These are phyloP conservation scores for Microdon myrmicae DNA, from an alignment of 2,888 invertebrate genomes.

Conservation along the genomic window DNA sequence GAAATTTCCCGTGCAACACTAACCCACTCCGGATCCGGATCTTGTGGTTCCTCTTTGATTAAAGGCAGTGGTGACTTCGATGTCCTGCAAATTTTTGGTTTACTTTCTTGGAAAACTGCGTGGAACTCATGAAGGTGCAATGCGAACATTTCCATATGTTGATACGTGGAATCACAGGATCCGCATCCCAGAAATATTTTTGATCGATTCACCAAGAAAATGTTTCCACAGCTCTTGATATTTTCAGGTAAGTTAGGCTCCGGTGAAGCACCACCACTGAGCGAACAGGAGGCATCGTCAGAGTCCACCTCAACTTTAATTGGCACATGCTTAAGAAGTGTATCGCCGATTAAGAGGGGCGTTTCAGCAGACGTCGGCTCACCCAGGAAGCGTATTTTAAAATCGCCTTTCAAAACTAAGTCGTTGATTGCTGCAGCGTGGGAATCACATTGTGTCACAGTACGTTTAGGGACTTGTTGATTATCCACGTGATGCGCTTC, in stretches of 20 bases:
- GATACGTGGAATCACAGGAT: constrained; percentile 57
- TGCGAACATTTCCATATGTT: constrained; percentile 56
- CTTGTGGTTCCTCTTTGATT: constrained; percentile 26
- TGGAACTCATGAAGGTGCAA: constrained; percentile 59
- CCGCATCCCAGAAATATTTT: constrained; percentile 57
- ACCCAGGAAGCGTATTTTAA: constrained; percentile 30
- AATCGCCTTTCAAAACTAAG: constrained; percentile 39
- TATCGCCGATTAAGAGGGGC: constrained; percentile 22
- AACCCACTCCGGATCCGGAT: constrained; percentile 1
- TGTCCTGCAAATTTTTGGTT: background rate
- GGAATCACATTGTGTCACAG: constrained; percentile 40
- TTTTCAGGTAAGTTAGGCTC: constrained; percentile 28
- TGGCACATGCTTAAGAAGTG: constrained; percentile 36
- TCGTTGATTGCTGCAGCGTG: constrained; percentile 21
- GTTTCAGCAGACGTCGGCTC: constrained; percentile 17
- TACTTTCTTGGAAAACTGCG: constrained; percentile 36
- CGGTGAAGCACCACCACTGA: constrained; percentile 6
- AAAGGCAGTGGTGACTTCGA: background rate
- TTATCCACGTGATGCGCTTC: background rate
- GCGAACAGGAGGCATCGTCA: constrained; percentile 13
- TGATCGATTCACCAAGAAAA: constrained; percentile 55
- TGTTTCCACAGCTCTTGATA: constrained; percentile 59
- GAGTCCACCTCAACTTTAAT: constrained; percentile 29
- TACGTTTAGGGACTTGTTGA: background rate
- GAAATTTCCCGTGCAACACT: constrained; percentile 8